Percentiles rank a stretch among this genome's conserved stretches.
These are phyloP conservation scores for Helogale parvula DNA, from an alignment of 2,113 vertebrate species.

Conservation along the genomic window DNA sequence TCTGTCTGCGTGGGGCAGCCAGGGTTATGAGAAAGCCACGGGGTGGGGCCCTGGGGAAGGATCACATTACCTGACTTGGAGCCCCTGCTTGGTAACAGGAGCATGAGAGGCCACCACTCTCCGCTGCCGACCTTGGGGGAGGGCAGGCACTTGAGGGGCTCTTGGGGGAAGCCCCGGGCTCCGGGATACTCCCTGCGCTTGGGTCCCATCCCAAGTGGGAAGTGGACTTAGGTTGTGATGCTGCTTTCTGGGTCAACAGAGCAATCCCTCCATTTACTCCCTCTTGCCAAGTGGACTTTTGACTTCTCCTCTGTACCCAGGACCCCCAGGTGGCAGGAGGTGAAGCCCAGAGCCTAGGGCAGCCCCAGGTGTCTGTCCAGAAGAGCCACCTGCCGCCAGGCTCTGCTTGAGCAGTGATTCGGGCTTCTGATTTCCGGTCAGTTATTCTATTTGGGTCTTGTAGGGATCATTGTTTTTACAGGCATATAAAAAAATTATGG, in stretches of 20 bases:
- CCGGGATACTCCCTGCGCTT: neutral
- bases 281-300: neutral
- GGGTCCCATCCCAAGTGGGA: no score
- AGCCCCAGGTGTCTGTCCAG: neutral
- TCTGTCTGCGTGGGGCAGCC: neutral
- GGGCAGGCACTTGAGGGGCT: neutral
- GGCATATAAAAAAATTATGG: neutral
- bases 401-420: neutral
- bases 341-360: neutral
- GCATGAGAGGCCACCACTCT: neutral
- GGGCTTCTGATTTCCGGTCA: neutral
- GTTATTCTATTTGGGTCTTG: neutral
- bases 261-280: neutral
- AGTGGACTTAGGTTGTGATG: no score
- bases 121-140: neutral
- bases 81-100: neutral
- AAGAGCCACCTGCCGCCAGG: neutral
- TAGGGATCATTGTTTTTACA: neutral
- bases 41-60: neutral
- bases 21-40: neutral
- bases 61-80: neutral
- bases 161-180: accelerated
- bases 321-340: neutral
- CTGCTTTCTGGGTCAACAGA: neutral
- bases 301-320: neutral